phyloP scores from a whole-genome alignment of 1,140 invertebrate species.

The Drosophila grimshawi region DNA sequence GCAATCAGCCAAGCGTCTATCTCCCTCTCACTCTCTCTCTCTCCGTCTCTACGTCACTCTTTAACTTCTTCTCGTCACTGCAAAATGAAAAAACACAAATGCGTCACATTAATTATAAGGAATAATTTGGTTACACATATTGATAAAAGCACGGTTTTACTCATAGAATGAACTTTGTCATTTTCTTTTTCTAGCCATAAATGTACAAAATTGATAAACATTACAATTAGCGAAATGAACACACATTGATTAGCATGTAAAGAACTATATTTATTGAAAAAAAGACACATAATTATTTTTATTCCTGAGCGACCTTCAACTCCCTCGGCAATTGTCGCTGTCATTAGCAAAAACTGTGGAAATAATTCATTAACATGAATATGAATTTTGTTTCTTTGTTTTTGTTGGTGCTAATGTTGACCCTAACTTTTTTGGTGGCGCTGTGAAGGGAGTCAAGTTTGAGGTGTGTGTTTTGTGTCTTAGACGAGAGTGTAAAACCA shows the following conservation, averaged over 20 bases:
- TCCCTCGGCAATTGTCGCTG: slow-evolving; percentile 16
- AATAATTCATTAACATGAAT: slow-evolving; percentile 32
- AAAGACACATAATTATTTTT: neutral
- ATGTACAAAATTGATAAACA: neutral
- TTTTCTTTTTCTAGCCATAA: neutral
- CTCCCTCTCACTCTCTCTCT: neutral
- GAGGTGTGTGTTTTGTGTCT: slow-evolving; percentile 11
- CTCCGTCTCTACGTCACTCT: neutral
- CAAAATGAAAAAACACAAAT: slow-evolving; percentile 20
- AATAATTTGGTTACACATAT: neutral
- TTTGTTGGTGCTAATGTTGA: slow-evolving; percentile 17
- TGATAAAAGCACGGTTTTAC: neutral
- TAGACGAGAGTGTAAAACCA: slow-evolving; percentile 17
- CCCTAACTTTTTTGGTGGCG: slow-evolving; percentile 7
- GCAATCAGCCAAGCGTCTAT: neutral
- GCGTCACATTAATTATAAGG: slow-evolving; percentile 14
- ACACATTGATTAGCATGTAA: too few species aligned
- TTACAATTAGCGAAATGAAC: neutral
- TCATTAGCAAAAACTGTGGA: slow-evolving; percentile 18
- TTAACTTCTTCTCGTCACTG: slow-evolving; percentile 22
- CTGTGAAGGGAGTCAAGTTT: slow-evolving; percentile 9
- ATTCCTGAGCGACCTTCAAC: slow-evolving; percentile 25
- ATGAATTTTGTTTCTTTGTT: slow-evolving; percentile 28
- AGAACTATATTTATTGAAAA: too few species aligned
- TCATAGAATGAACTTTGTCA: neutral